Evolutionary conservation across 2,113 vertebrate species (phyloP).

Genomic region (Bothrops jararaca): DNA sequence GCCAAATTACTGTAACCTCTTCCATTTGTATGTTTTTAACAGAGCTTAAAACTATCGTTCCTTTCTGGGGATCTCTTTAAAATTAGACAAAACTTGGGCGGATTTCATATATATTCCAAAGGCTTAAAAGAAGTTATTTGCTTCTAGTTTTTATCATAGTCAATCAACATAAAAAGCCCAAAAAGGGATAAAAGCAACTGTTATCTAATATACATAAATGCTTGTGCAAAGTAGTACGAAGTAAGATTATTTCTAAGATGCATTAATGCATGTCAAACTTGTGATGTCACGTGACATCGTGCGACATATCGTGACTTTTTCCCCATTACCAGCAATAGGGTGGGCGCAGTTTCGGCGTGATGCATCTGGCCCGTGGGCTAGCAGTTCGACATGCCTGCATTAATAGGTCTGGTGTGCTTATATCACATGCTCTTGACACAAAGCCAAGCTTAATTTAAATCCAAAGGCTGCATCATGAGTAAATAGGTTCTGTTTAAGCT

Average conservation of each 20-base stretch:
- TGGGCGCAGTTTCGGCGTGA: too few relatives aligned
- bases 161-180: slow-evolving; percentile 77
- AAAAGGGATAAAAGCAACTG: slow-evolving; percentile 77
- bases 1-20: slow-evolving; percentile 77
- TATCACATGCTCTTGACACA: slow-evolving; percentile 64
- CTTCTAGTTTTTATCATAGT: slow-evolving; percentile 74
- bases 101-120: slow-evolving; percentile 78
- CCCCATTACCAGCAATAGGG: too few relatives aligned
- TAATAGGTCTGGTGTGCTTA: slow-evolving; percentile 70
- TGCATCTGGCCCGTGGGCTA: too few relatives aligned
- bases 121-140: slow-evolving; percentile 72
- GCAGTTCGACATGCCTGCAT: slow-evolving; percentile 20
- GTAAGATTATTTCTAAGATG: slow-evolving; percentile 68
- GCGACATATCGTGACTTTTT: too few relatives aligned
- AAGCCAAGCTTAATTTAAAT: slow-evolving; percentile 73
- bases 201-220: slow-evolving; percentile 80
- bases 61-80: slow-evolving; percentile 76
- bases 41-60: slow-evolving; percentile 75
- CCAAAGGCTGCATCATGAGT: slow-evolving; percentile 68
- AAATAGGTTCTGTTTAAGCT: slow-evolving; percentile 75
- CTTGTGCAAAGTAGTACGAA: slow-evolving; percentile 68
- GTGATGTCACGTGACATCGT: too few relatives aligned
- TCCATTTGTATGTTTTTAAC: slow-evolving; percentile 78
- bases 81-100: slow-evolving; percentile 73
- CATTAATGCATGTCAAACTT: slow-evolving; percentile 2